Base-by-base conservation (phyloP, 2,888 invertebrate species). In the Drosophila atripex region DNA sequence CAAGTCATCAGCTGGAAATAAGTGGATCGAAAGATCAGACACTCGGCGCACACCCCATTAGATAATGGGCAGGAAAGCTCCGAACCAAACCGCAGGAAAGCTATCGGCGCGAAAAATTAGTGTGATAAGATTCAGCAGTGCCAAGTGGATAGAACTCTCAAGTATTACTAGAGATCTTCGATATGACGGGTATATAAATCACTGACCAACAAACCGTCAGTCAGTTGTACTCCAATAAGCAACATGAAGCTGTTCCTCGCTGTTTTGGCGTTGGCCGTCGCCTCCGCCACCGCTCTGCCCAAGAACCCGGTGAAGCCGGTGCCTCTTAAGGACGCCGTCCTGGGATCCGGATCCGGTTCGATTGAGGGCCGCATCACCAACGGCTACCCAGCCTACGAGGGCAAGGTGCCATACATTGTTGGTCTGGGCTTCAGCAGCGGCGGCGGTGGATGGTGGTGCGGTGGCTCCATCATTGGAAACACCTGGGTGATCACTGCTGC, bases 171-270 rank as follows among this genome's bases (percentile, higher is more conserved):
- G 18, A 38, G 38, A 64, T 64, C 65, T 46, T 11, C 7, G 53
- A 64, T 64, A 52, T 18, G 65, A 8, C 9, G n/a, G 65, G 60
- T 64, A 64, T 64, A 64, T 64, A 64, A 64, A 64, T 64, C 64
- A 52, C 30, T 18, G 30, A 16, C 7, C 23, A 8, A 6, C 6
- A 12, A 11, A 12, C 18, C 18, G 16, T 6, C 0, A 18, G 8
- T 16, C 65, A 64, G 65, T 64, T 64, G 64, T 18, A 39, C 35
- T 64, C 52, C 21, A 41, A n/a, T 41, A 12, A 16, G 25, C 55
- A 59, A 59, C 45, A 59, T 59, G 59, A 59, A 59, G 35, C 59
- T 59, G 25, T 59, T 59, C 59, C 59, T 59, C 18, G n/a, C 59
- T 59, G 28, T 59, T 35, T 45, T 59, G 55, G 59, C 59, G 14